A percentile compares a stretch with the other conserved stretches of the same genome.
These are phyloP conservation scores for Hemaris fuciformis DNA, from an alignment of 2,888 invertebrate genomes.

Conservation along the genomic window DNA sequence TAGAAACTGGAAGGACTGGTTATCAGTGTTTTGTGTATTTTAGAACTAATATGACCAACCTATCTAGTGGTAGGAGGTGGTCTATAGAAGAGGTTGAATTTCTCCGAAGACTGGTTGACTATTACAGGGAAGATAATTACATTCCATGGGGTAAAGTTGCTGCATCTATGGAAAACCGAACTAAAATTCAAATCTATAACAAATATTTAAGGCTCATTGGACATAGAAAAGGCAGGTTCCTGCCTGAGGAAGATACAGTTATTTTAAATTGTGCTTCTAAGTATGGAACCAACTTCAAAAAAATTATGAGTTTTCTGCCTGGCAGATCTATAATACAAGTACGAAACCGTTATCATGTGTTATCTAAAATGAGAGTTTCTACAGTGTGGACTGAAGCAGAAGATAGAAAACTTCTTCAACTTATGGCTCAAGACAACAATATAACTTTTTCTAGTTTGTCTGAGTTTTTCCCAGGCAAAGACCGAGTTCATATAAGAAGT, in stretches of 20 bases:
- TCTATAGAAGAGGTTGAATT: conserved; percentile 85
- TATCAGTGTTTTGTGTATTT: conserved; percentile 87
- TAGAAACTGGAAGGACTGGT: conserved; percentile 82
- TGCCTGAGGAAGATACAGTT: conserved; percentile 84
- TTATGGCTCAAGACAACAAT: conserved; percentile 70
- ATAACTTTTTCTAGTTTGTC: conserved; percentile 70
- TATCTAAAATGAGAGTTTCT: conserved; percentile 64
- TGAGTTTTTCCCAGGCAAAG: conserved; percentile 75
- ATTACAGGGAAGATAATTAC: conserved; percentile 82
- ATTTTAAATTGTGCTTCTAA: conserved; percentile 82
- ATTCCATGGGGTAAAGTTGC: conserved; percentile 89
- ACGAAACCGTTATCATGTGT: conserved; percentile 80
- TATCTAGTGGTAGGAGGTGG: conserved; percentile 78
- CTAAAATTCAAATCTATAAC: conserved; percentile 85
- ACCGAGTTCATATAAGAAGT: conserved; percentile 82
- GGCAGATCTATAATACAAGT: conserved; percentile 84
- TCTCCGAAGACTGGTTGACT: conserved; percentile 83
- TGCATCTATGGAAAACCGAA: conserved; percentile 82
- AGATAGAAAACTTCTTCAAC: conserved; percentile 80
- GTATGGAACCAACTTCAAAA: conserved; percentile 83
- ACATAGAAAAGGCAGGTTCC: conserved; percentile 83
- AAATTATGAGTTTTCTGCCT: conserved; percentile 81
- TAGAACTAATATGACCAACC: conserved; percentile 71
- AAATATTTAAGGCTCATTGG: conserved; percentile 69
- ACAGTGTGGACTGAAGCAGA: conserved; percentile 83